Base-by-base conservation (phyloP, 2,888 invertebrate species). In the Sesamia inferens region DNA sequence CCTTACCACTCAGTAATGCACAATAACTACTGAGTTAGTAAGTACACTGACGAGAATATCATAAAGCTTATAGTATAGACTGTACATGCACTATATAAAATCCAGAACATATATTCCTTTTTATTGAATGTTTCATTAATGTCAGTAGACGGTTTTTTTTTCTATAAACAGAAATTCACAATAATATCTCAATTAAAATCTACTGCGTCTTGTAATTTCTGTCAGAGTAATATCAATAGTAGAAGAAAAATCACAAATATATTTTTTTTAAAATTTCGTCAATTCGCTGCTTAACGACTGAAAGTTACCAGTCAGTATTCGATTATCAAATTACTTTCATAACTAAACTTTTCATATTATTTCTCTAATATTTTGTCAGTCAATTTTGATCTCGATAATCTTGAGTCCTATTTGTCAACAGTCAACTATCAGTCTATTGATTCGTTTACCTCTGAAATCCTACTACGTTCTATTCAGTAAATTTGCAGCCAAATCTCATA, bases 301-400 rank as follows among this genome's bases (percentile, higher is more conserved):
- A 42, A 66, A 67, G 11, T n/a, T n/a, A 13, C 76, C 54, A 42
- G 44, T 71, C 51, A 62, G n/a, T 57, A 6, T 51, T 44, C 11
- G 14, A 14, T n/a, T 24, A 8, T 5, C n/a, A 2, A 2, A 44
- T 44, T 13, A 47, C 22, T 48, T 51, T 67, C 44, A 14, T 54
- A 76, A 76, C 47, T 31, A 22, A 74, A 57, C 31, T 58, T 51
- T 70, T 57, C 7, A 44, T 44, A 39, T 31, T 11, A 48, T 51
- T 62, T 69, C 5, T 63, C 14, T 48, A 76, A 70, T 64, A 58
- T 48, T 58, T 61, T 79, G 55, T 65, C 65, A 79, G 65, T 76
- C 42, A 61, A 48, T 54, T 64, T 71, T 22, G 31, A 54, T 42
- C 13, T 47, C 5, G 8, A 14, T 31, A 14, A 22, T 58, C 22